Evolutionary conservation across 2,888 invertebrate genomes (phyloP).

Genomic region (Pelosia muscerda): DNA sequence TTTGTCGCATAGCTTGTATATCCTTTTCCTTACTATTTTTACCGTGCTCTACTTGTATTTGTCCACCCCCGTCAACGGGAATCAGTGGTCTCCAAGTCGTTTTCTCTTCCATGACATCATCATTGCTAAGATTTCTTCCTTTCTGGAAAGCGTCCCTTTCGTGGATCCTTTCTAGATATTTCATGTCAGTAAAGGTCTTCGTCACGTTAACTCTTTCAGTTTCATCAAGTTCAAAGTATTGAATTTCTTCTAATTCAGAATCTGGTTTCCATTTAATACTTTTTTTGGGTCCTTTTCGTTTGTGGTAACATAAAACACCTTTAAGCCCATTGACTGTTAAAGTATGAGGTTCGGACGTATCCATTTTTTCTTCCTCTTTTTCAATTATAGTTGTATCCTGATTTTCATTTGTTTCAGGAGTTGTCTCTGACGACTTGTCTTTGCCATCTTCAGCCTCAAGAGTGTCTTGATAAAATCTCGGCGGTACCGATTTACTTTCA

Average conservation of each 20-base stretch:
- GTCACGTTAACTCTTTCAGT: constrained; percentile 98
- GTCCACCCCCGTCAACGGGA: constrained; percentile 89
- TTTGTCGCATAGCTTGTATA: constrained; percentile 95
- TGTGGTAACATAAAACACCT: constrained; percentile 91
- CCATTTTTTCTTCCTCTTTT: constrained; percentile 72
- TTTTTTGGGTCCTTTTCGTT: constrained; percentile 93
- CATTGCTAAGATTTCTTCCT: constrained; percentile 91
- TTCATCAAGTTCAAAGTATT: constrained; percentile 98
- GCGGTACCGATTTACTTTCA: constrained; percentile 86
- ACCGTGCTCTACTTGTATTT: constrained; percentile 89
- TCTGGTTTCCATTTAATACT: constrained; percentile 94
- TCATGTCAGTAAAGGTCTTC: constrained; percentile 96
- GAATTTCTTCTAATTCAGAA: constrained; percentile 91
- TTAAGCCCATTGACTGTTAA: constrained; percentile 88
- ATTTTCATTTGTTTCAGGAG: constrained; percentile 62
- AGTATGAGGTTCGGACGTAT: constrained; percentile 75
- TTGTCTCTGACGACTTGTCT: constrained; percentile 73
- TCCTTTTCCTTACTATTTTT: constrained; percentile 94
- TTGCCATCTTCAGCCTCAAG: constrained; percentile 90
- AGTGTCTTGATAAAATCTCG: constrained; percentile 96
- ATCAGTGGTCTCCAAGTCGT: constrained; percentile 92
- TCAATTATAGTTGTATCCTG: constrained; percentile 55
- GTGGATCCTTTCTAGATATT: constrained; percentile 94
- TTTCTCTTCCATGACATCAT: constrained; percentile 94
- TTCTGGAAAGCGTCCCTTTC: constrained; percentile 95